Conservation (phyloP, 2,113 vertebrate species). For the Alectura lathami region DNA sequence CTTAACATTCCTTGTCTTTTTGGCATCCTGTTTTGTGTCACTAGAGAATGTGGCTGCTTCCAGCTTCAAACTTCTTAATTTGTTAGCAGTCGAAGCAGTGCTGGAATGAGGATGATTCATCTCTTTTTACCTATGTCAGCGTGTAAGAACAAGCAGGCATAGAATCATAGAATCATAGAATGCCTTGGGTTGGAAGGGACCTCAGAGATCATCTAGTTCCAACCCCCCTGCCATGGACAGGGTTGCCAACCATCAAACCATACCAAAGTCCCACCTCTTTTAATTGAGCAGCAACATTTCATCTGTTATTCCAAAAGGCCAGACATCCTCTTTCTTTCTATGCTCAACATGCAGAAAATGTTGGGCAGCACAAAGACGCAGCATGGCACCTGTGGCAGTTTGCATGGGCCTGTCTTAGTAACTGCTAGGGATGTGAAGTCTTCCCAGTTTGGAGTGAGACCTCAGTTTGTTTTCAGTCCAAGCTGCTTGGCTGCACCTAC, state of each 20-base stretch:
- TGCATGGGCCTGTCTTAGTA: background rate
- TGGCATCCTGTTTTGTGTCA: background rate
- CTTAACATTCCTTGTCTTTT: background rate
- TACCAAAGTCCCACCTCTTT: background rate
- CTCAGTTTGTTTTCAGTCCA: background rate
- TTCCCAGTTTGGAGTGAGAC: background rate
- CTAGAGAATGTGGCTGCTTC: background rate
- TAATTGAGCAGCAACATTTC: background rate
- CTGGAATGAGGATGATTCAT: background rate
- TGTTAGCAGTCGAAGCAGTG: background rate
- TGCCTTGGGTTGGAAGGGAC: too few relatives aligned
- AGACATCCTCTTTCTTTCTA: background rate
- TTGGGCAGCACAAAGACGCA: background rate
- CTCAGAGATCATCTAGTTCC: too few relatives aligned
- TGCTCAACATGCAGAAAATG: background rate
- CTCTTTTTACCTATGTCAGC: background rate
- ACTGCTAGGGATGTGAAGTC: background rate
- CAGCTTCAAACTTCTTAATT: background rate
- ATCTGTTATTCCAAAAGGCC: background rate
- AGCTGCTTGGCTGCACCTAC: background rate
- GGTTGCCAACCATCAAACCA: too few relatives aligned
- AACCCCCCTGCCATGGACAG: too few relatives aligned
- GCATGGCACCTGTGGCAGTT: background rate
- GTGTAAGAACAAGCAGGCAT: background rate
- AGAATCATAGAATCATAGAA: too few relatives aligned